phyloP scores from a whole-genome alignment of 2,113 vertebrate genomes.

The Aptenodytes patagonicus region DNA sequence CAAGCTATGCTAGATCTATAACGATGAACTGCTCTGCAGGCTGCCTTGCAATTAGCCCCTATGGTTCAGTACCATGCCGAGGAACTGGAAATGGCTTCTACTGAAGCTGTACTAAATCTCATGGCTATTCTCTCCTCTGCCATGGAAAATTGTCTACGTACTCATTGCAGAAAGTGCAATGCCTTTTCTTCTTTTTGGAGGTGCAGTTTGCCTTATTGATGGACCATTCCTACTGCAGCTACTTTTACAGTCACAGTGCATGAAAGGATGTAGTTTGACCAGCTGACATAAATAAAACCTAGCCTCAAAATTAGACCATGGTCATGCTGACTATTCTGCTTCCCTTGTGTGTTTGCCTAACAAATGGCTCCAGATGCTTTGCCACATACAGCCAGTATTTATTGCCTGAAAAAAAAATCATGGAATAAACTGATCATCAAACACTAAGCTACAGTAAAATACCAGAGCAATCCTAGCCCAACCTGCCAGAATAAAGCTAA shows the following conservation, averaged over 20 bases:
- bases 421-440: background rate
- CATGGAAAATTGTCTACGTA: rapidly evolving
- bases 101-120: background rate
- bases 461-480: background rate
- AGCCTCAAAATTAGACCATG: background rate
- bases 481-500: background rate
- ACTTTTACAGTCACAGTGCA: background rate
- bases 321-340: background rate
- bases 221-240: background rate
- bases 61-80: background rate
- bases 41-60: background rate
- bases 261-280: background rate
- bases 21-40: background rate
- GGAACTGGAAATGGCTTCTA: background rate
- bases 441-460: background rate
- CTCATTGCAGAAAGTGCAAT: background rate
- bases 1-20: background rate
- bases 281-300: background rate
- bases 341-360: background rate
- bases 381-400: background rate
- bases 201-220: background rate
- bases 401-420: background rate
- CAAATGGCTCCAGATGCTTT: slow-evolving; percentile 35
- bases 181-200: background rate
- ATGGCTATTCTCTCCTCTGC: background rate